phyloP scores from a whole-genome alignment of 2,888 invertebrate species.

The Thera britannica region DNA sequence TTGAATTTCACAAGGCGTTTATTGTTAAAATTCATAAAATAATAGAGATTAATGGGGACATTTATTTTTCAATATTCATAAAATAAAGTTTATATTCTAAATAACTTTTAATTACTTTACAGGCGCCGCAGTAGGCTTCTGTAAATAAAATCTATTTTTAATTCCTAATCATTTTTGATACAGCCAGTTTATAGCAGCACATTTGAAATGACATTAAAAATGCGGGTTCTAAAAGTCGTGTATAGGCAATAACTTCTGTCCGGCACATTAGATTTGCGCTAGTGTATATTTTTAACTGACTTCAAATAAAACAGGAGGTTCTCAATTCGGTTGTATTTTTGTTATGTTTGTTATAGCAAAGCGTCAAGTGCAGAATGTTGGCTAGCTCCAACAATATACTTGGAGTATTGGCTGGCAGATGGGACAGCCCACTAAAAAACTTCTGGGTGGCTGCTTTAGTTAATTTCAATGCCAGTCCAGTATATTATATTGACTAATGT shows the following conservation, averaged over 20 bases:
- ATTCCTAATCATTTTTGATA: slow-evolving; percentile 29
- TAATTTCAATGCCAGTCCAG: too few relatives aligned
- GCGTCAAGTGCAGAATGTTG: too few relatives aligned
- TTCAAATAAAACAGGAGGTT: neutral
- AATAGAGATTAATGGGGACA: neutral
- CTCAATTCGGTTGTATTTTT: too few relatives aligned
- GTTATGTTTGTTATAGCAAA: too few relatives aligned
- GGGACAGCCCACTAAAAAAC: too few relatives aligned
- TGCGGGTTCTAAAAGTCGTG: slow-evolving; percentile 41
- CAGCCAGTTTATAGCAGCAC: slow-evolving; percentile 30
- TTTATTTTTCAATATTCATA: slow-evolving; percentile 15
- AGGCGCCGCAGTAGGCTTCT: slow-evolving; percentile 31
- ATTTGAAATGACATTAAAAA: slow-evolving; percentile 47
- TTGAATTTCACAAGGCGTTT: neutral
- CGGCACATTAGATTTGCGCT: slow-evolving; percentile 5
- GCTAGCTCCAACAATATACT: too few relatives aligned
- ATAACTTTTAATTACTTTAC: slow-evolving; percentile 33
- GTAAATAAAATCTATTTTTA: slow-evolving; percentile 36
- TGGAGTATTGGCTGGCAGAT: too few relatives aligned
- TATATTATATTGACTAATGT: too few relatives aligned
- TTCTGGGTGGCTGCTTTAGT: too few relatives aligned
- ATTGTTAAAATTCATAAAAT: neutral
- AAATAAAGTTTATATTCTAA: slow-evolving; percentile 16
- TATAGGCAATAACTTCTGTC: slow-evolving; percentile 15
- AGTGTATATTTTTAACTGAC: neutral